Conservation (phyloP, 2,797 vertebrate species). For the Clarias laeviceps region DNA sequence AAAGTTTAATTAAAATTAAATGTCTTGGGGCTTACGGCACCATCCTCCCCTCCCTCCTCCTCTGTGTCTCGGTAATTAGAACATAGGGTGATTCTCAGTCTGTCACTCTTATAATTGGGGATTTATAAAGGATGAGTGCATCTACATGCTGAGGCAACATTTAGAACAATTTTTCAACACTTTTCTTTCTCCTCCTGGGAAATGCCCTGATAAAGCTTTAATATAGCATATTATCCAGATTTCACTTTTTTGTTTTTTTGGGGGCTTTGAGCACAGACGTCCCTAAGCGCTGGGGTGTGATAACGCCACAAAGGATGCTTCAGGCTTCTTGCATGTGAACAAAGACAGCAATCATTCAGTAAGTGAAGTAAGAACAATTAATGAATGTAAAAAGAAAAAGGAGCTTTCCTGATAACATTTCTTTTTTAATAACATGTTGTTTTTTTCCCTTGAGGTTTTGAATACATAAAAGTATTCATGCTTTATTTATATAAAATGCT, state of each 20-base stretch:
- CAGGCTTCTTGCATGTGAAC: neutral
- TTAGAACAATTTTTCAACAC: constrained; percentile 17
- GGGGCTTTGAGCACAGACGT: neutral
- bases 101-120: constrained; percentile 42
- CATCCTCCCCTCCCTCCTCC: neutral
- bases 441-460: neutral
- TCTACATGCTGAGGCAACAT: constrained; percentile 15
- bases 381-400: neutral
- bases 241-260: constrained; percentile 2
- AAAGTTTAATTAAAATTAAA: constrained; percentile 78
- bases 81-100: constrained; percentile 43
- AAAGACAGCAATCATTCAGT: neutral
- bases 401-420: neutral
- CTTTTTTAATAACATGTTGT: neutral
- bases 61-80: constrained; percentile 44
- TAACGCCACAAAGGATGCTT: neutral
- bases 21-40: constrained; percentile 60
- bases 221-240: constrained; percentile 1
- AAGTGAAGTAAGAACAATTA: neutral
- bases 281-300: neutral
- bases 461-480: neutral
- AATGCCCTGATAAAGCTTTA: constrained; percentile 2
- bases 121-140: constrained; percentile 36
- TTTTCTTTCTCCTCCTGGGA: constrained; percentile 21
- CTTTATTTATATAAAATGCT: neutral